Base-by-base conservation (phyloP, 2,888 invertebrate species). In the Archips crataeganus region DNA sequence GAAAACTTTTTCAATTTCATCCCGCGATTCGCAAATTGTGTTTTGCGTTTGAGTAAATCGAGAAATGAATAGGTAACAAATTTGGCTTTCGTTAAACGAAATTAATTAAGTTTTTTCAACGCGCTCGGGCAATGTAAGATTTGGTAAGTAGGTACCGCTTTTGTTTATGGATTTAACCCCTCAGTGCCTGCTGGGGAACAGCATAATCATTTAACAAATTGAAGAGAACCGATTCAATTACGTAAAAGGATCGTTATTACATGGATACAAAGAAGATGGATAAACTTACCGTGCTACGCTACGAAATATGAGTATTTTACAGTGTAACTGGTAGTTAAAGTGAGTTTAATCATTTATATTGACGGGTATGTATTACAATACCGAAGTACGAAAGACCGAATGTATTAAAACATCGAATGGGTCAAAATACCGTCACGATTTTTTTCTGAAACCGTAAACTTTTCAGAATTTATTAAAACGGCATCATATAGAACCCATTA, bases 1-100 rank as follows among this genome's bases (percentile, higher is more conserved):
- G 87, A 85, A 92, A 93, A 93, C 91, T 93, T 93, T 93, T 93
- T 93, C 93, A 93, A 93, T 93, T 93, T 92, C 90, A 92, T 87
- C 89, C 87, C 84, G 80, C 88, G 87, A 91, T 89, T 89, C 89
- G 85, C 88, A 93, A 93, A 93, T 93, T 93, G 92, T 93, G 88
- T 93, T 93, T 92, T 91, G 89, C 91, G 90, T 90, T 88, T 90
- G 87, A 91, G 89, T 91, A 92, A 92, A 92, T 92, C 89, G 87
- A 85, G 88, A 91, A 86, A 92, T 90, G 90, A 90, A 93, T 92
- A 91, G 65, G 74, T 70, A 91, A 91, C 90, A 91, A 91, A 88
- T 91, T 87, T 81, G 84, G 83, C 83, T 90, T 88, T 86, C 83
- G 85, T 83, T 82, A 87, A 84, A 83, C 79, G 76, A 79, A 86